Conservation (phyloP, 2,888 invertebrate genomes). For the Oasisia sp. region DNA sequence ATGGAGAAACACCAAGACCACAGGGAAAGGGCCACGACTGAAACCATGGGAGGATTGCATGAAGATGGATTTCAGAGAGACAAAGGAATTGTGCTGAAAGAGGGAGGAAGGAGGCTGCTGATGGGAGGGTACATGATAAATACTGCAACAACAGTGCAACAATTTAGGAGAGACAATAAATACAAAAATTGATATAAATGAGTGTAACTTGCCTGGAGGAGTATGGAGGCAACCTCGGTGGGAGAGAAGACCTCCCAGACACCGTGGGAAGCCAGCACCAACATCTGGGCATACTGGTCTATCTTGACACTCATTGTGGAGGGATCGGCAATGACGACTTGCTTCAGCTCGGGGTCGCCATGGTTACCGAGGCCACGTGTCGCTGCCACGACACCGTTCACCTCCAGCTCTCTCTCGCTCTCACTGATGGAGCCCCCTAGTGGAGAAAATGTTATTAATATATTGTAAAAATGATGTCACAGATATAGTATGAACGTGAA, state of each 20-base stretch:
- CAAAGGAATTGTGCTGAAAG: too few relatives aligned
- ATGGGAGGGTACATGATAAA: too few relatives aligned
- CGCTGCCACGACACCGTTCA: conserved; percentile 61
- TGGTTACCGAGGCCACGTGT: conserved; percentile 65
- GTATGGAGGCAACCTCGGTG: conserved; percentile 56
- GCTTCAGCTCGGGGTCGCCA: conserved; percentile 59
- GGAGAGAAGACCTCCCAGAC: conserved; percentile 62
- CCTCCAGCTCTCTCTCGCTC: conserved; percentile 52
- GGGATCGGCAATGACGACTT: conserved; percentile 53
- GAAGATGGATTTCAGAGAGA: too few relatives aligned
- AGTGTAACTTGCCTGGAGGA: conserved; percentile 51
- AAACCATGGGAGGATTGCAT: too few relatives aligned
- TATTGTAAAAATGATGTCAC: not conserved
- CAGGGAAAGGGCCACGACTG: too few relatives aligned
- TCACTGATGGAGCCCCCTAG: conserved; percentile 59
- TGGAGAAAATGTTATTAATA: conserved; percentile 21
- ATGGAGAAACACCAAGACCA: too few relatives aligned
- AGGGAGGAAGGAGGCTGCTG: too few relatives aligned
- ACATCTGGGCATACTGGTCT: conserved; percentile 61
- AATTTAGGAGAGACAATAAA: not conserved
- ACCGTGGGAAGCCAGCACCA: conserved; percentile 60
- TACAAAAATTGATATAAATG: not conserved
- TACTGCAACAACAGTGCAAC: too few relatives aligned
- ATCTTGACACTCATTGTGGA: conserved; percentile 53
- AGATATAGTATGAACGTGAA: not conserved